Percentiles rank a stretch among this genome's conserved stretches.
These are phyloP conservation scores for Colletes gigas DNA, from an alignment of 1,140 invertebrate species.

Conservation along the genomic window DNA sequence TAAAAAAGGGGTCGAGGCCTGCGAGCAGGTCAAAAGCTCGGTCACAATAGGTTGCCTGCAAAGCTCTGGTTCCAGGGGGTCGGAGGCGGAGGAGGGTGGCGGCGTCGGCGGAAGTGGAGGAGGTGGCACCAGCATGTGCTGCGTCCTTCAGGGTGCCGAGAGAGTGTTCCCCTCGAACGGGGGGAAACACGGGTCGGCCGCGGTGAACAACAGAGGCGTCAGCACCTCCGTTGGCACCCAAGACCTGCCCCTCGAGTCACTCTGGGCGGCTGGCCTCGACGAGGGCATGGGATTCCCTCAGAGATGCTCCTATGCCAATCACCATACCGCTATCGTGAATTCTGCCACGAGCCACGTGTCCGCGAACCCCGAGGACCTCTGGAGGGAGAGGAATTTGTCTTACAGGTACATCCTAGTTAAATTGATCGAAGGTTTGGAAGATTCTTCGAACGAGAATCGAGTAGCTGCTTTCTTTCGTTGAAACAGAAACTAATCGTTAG, in stretches of 20 bases:
- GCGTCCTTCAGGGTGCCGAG: constrained; percentile 75
- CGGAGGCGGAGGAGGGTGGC: constrained; percentile 67
- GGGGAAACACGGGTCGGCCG: constrained; percentile 63
- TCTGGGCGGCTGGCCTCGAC: constrained; percentile 76
- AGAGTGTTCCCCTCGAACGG: constrained; percentile 73
- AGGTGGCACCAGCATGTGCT: constrained; percentile 72
- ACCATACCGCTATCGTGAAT: constrained; percentile 57
- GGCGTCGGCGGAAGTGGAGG: constrained; percentile 56
- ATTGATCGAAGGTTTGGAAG: too few relatives aligned
- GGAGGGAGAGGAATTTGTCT: constrained; percentile 68
- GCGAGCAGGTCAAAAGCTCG: constrained; percentile 66
- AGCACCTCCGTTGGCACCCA: constrained; percentile 59
- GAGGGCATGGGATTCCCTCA: constrained; percentile 76
- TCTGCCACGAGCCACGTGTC: constrained; percentile 38
- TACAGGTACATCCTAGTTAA: constrained; percentile 62
- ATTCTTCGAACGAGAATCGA: too few relatives aligned
- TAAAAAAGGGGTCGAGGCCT: constrained; percentile 61
- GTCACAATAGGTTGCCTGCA: constrained; percentile 78
- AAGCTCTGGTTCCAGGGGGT: constrained; percentile 72
- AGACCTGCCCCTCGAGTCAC: constrained; percentile 74
- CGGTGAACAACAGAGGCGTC: constrained; percentile 42
- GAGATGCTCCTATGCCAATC: constrained; percentile 73
- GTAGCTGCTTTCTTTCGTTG: too few relatives aligned
- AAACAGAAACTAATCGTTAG: too few relatives aligned
- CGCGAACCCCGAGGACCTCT: constrained; percentile 67